Base-by-base conservation (phyloP, 2,888 invertebrate genomes). In the Blastobasis lacticolella region DNA sequence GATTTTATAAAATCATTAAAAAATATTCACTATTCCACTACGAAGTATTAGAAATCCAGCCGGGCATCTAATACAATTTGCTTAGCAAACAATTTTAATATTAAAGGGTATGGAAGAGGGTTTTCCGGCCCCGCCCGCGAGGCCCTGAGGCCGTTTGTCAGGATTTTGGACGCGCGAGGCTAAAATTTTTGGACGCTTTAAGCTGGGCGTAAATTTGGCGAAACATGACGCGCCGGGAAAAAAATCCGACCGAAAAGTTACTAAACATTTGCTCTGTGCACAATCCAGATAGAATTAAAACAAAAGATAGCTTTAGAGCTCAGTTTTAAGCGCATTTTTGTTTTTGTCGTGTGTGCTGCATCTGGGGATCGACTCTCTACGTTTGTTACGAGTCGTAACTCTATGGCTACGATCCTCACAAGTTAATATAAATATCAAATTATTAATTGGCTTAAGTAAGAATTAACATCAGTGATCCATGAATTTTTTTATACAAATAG, bases 91-190 rank as follows among this genome's bases (percentile, higher is more conserved):
- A 64, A 74, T 76, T 75, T 75, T 72, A 71, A 73, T 77, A 76
- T 73, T 71, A 75, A 77, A 79, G 71, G 74, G 67, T 72, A 67
- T 66, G 70, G 69, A 62, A 72, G 64, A 67, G 66, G 61, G 72
- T 78, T 83, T 81, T 78, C 67, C 67, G 71, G 58, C 66, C 69
- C 76, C 67, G 73, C 75, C 79, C 78, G 69, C 66, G 62, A 23
- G 61, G 77, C 71, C 69, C 23, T 23, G 23, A 75, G 77, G 70
- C 78, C 90, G 90, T 91, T 89, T 90, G 90, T 91, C 91, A 91
- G 91, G 91, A 91, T 91, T 91, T 87, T 90, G 88, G 90, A 89
- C 86, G 90, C 89, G 86, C 88, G 83, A 88, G 89, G 90, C 90
- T 89, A 88, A 88, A 88, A 84, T 46, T 86, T 88, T 88, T 86